A percentile compares a stretch with the other conserved stretches of the same genome.
Evolutionary conservation across 1,140 invertebrate genomes (phyloP).

Genomic region (Hylaeus volcanicus): DNA sequence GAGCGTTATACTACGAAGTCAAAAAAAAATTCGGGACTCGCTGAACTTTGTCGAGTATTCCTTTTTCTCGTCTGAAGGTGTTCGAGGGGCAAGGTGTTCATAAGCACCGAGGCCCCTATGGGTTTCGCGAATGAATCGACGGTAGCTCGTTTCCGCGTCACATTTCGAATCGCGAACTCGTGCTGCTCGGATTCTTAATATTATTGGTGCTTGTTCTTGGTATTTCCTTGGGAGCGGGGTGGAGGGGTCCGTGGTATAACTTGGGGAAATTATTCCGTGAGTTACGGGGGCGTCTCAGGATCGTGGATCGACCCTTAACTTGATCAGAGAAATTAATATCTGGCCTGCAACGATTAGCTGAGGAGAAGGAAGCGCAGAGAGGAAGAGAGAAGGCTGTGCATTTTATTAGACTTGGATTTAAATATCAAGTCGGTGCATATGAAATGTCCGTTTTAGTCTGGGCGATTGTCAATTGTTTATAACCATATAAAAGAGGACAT

Average conservation of each 20-base stretch:
- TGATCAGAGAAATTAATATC: too few species aligned
- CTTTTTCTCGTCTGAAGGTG: conserved; percentile 60
- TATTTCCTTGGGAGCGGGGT: not conserved
- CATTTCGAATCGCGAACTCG: not conserved
- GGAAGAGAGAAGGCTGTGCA: too few species aligned
- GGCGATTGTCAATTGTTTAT: too few species aligned
- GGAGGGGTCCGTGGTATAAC: not conserved
- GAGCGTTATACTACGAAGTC: conserved; percentile 46
- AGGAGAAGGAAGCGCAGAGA: too few species aligned
- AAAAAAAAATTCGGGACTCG: conserved; percentile 62
- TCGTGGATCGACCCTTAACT: too few species aligned
- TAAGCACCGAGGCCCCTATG: conserved; percentile 28
- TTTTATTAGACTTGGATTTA: too few species aligned
- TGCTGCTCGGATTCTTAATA: too few species aligned
- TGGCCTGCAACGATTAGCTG: too few species aligned
- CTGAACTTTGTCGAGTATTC: conserved; percentile 56
- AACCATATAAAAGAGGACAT: too few species aligned
- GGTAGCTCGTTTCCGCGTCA: not conserved
- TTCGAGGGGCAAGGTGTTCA: conserved; percentile 52
- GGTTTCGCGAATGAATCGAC: conserved; percentile 18
- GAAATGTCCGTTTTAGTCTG: too few species aligned
- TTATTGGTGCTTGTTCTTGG: not conserved
- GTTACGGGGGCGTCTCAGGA: too few species aligned
- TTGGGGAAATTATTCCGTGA: not conserved
- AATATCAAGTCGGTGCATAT: too few species aligned